Base-by-base conservation (phyloP, 2,113 vertebrate species). In the Odontophorus gujanensis region DNA sequence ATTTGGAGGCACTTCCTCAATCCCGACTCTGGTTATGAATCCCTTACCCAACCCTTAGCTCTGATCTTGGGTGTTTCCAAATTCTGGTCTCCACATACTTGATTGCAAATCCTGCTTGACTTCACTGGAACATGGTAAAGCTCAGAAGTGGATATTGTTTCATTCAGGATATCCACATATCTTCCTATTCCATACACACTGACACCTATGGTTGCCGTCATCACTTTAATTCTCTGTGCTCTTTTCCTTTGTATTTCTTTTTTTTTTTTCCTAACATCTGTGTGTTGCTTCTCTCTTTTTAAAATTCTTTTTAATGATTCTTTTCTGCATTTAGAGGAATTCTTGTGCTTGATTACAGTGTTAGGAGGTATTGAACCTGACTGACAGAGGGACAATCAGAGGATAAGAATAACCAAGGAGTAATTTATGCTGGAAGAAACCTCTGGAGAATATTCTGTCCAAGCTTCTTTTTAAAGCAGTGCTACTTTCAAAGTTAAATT, bases 191-290 rank as follows among this genome's bases (percentile, higher is more conserved):
- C 40, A 47, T 30, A 36, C 11, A 57, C 2, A 0, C 15, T 76
- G 21, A 36, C 1, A 9, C 6, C 3, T 74, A 9, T 2, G 4
- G 5, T 5, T 30, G 3, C 0, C 2, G n/a, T 32, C 40, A 79
- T 85, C 9, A 9, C 10, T 59, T 25, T 53, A 6, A 0, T 40
- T 5, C 7, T 81, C 5, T 58, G 24, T 48, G 13, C 1, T 77
- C 11, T 36, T 84, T 76, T 53, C 5, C 9, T 28, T 55, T 47
- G n/a, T 40, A 40, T 40, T 40, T 40, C 40, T 40, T 48, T 22
- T 48, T 68, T 12, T 8, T 26, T 22, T 16, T 66, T 22, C 47
- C 6, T 36, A 63, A 5, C 13, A 18, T 43, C 18, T 45, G 30
- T 34, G 26, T 63, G 20, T 30, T 66, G 3, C 24, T 61, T 62